Evolutionary conservation across 2,888 invertebrate genomes (phyloP), one percentile per base, ranked within the genome.

Genomic region (Drosophila basisetae): DNA sequence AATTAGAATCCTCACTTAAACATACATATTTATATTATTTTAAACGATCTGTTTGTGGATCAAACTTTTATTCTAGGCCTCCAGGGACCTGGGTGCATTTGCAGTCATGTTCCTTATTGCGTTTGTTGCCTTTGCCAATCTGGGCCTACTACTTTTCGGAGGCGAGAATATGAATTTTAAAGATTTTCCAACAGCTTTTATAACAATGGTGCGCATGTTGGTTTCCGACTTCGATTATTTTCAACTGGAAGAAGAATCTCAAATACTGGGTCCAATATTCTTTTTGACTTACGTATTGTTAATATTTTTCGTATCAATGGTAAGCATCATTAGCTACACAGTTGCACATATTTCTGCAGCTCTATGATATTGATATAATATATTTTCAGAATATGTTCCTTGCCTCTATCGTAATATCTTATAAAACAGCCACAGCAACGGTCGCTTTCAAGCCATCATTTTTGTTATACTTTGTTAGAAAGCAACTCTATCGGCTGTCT

Each of bases 341-440:
- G 4, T 16, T 67, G 0, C 18, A 28, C 3, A 13, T 25, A n/a
- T 18, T 4, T 10, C 22, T 13, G 5, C 11, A 43, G 22, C 11
- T 43, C 43, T 13, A 30, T 25, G 7, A 22, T 52, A 10, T 25
- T 22, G 0, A 3, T 18, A 11, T 10, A 31, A 61, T 69, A 6
- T 50, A 22, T 18, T 22, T 63, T 78, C 81, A 95, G 95, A 96
- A 96, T 92, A 96, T 96, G 96, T 96, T 96, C 93, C 91, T 96
- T 91, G 96, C 96, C 63, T 96, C 96, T 87, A 96, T 97, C 83
- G 96, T 96, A 86, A 96, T 96, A 91, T 95, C 96, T 0, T 97
- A 96, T 91, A 94, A 95, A 0, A 95, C 95, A 84, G 96, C 78
- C n/a, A 50, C 55, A 22, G 25, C 13, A 7, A 31, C 39, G 0